Percentiles rank a stretch among this genome's conserved stretches.
These are phyloP conservation scores for Pseudococcus longispinus DNA, from an alignment of 2,888 invertebrate species.

Conservation along the genomic window DNA sequence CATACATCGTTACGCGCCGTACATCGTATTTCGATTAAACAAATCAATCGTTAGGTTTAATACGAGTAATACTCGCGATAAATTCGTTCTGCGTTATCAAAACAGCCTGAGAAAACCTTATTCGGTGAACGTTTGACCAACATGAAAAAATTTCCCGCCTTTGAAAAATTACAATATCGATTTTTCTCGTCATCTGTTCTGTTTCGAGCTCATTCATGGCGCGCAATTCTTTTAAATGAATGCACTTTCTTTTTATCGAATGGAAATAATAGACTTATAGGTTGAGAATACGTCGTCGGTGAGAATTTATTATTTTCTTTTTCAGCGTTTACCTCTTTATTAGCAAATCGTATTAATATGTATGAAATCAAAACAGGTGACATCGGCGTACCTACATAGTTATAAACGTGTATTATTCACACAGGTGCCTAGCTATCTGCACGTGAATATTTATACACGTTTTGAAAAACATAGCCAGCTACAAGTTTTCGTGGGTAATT, in stretches of 20 bases:
- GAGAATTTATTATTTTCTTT: not conserved
- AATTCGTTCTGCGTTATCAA: not conserved
- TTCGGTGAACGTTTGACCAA: slow-evolving; percentile 10
- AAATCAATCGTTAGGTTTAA: not conserved
- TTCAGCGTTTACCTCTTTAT: not conserved
- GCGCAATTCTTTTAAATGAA: not conserved
- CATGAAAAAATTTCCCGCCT: not conserved
- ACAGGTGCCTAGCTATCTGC: too few relatives aligned
- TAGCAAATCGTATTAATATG: not conserved
- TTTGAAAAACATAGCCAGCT: not conserved
- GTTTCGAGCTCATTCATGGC: not conserved
- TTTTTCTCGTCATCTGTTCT: not conserved
- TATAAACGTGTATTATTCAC: not conserved
- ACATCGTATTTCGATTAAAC: not conserved
- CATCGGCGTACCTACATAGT: not conserved
- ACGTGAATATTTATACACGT: too few relatives aligned
- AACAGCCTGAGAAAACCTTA: not conserved
- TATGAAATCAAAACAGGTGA: not conserved
- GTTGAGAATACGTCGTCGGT: not conserved
- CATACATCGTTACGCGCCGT: not conserved
- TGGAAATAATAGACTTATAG: not conserved
- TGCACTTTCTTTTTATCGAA: not conserved
- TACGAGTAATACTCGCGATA: not conserved
- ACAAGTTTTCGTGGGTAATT: too few relatives aligned
- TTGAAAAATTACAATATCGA: slow-evolving; percentile 44